Conservation (phyloP, 2,797 vertebrate genomes). For the Enteromius radiatus region DNA sequence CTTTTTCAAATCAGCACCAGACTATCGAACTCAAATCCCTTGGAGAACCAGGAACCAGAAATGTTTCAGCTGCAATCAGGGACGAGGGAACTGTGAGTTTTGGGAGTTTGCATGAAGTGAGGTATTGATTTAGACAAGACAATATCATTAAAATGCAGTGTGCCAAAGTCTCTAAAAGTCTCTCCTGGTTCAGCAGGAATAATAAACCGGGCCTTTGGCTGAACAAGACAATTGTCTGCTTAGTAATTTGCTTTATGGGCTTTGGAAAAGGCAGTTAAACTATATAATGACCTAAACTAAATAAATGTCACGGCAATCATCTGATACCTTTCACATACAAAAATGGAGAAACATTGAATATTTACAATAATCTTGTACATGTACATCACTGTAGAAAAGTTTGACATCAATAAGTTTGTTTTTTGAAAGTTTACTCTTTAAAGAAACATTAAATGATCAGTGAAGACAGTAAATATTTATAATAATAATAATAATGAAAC, state of each 20-base stretch:
- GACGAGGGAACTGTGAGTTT: not conserved
- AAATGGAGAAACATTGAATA: not conserved
- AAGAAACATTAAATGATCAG: not conserved
- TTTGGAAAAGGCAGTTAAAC: conserved; percentile 1
- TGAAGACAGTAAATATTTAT: not conserved
- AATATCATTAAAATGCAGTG: not conserved
- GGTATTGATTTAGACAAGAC: conserved; percentile 42
- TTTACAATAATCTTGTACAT: not conserved
- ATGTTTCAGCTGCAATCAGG: conserved; percentile 32
- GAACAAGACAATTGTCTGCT: conserved; percentile 6
- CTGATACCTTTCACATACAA: not conserved
- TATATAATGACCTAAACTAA: conserved; percentile 6
- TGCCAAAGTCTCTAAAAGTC: conserved; percentile 15
- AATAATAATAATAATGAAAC: not conserved
- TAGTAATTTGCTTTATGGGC: not conserved
- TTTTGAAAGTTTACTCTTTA: not conserved
- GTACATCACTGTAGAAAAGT: not conserved
- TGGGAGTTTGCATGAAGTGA: conserved; percentile 27
- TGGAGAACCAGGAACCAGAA: conserved; percentile 11
- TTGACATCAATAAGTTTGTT: not conserved
- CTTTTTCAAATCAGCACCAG: conserved; percentile 32
- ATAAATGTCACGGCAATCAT: not conserved
- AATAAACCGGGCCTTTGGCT: conserved; percentile 21
- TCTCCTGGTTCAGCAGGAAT: conserved; percentile 6
- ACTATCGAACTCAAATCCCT: conserved; percentile 15